Evolutionary conservation across 2,113 vertebrate genomes (phyloP).

Genomic region (Phrynocephalus versicolor): DNA sequence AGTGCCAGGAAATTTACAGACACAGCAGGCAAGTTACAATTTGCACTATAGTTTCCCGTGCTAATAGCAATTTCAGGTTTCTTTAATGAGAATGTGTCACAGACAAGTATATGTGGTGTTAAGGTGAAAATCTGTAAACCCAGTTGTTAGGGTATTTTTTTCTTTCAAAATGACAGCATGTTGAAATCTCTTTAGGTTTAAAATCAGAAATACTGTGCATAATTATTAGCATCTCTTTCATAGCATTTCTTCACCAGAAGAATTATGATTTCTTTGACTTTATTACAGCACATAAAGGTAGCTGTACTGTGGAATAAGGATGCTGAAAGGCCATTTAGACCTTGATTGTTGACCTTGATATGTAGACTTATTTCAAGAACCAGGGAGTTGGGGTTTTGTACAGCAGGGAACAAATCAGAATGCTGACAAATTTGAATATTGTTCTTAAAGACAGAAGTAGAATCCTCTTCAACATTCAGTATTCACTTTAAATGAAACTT

Average conservation of each 20-base stretch:
- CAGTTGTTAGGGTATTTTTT: neutral
- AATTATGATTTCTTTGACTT: neutral
- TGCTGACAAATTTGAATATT: too few relatives aligned
- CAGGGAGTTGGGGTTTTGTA: neutral
- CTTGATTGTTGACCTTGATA: neutral
- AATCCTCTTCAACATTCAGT: too few relatives aligned
- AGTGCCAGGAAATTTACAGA: neutral
- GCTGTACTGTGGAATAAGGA: neutral
- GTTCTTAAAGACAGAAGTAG: too few relatives aligned
- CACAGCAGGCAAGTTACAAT: neutral
- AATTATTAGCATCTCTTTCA: neutral
- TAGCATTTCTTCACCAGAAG: neutral
- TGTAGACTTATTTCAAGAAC: neutral
- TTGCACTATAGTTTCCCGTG: neutral
- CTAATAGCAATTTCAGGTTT: constrained; percentile 14
- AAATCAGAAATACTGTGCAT: neutral
- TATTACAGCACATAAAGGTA: neutral
- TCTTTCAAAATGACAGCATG: neutral
- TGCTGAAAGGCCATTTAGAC: neutral
- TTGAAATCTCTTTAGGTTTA: neutral
- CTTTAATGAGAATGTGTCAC: constrained; percentile 13
- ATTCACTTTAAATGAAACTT: too few relatives aligned
- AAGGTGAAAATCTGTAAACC: neutral
- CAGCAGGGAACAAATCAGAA: too few relatives aligned
- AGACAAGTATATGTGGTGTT: neutral